A percentile compares a stretch with the other conserved stretches of the same genome.
Conservation (phyloP, 2,113 vertebrate species). For the Ploceus nigricollis region DNA sequence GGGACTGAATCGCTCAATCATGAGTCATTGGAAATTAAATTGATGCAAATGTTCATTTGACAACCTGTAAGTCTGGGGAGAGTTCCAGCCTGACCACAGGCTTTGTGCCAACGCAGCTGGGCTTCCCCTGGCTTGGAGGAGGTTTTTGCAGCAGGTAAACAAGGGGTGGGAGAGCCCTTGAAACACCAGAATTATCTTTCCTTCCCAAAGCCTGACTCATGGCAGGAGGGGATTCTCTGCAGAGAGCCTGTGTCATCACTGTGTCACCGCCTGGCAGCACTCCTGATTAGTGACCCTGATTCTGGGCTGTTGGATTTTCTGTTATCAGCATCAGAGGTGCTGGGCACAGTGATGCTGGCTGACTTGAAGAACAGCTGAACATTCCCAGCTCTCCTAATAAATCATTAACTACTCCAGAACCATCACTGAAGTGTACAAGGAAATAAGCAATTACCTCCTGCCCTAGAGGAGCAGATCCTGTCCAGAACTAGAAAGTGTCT, state of each 20-base stretch:
- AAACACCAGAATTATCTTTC: not conserved
- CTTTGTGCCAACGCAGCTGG: not conserved
- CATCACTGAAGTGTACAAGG: not conserved
- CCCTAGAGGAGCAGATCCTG: slow-evolving; percentile 33
- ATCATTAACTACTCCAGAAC: slow-evolving; percentile 39
- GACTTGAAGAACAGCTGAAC: not conserved
- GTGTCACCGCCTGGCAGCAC: not conserved
- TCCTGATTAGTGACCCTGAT: not conserved
- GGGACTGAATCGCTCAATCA: slow-evolving; percentile 46
- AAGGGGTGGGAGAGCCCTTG: not conserved
- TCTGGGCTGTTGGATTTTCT: not conserved
- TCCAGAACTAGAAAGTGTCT: not conserved
- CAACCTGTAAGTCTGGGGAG: not conserved
- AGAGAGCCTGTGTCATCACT: not conserved
- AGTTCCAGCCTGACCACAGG: not conserved
- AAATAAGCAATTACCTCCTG: slow-evolving; percentile 51
- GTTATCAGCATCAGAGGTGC: not conserved
- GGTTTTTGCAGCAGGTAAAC: slow-evolving; percentile 11
- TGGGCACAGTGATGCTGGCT: not conserved
- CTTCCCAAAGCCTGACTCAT: not conserved
- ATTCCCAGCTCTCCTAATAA: slow-evolving; percentile 16
- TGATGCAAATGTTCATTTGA: slow-evolving; percentile 48
- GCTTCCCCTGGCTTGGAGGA: not conserved
- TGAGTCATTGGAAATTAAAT: slow-evolving; percentile 62
- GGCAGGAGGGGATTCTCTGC: not conserved